Base-by-base conservation (phyloP, 2,888 invertebrate species). In the Hirtodrosophila histrioides region DNA sequence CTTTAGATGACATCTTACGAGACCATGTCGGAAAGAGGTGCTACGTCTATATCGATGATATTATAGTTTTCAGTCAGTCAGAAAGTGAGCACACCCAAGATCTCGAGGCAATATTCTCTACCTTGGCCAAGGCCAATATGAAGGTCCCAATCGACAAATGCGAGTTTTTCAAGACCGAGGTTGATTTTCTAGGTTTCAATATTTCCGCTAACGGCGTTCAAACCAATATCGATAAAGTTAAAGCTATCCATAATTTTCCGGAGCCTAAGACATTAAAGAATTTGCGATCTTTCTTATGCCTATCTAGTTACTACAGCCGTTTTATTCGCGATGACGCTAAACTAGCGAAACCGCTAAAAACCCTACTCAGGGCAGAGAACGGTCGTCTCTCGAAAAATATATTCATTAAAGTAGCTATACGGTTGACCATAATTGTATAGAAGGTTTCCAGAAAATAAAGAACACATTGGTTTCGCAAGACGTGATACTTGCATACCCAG, bases 111-210 rank as follows among this genome's bases (percentile, higher is more conserved):
- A 41, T 73, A 4, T 69, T 69, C 31, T 17, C 48, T 9, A 62
- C 46, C 3, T n/a, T 48, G 6, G n/a, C 40, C 4, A 12, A 40
- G 6, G 49, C 60, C 4, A 54, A 67, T 23, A 48, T 69, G 40
- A 60, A 62, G 36, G 41, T 65, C 8, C 62, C 62, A 51, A 31
- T 64, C 3, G 57, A 68, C 24, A 70, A 74, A 43, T 58, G 69
- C 11, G 58, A 56, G 17, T 65, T 71, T n/a, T 54, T 64, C 8
- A 63, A 57, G 37, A 29, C 5, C 9, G 43, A 70, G 50, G 55
- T 60, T 9, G 53, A 65, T 35, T 66, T 69, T 23, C 23, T 60
- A 24, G 73, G 66, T 0, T 75, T 72, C 24, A 48, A 64, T 3
- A 56, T 78, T 7, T 61, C 63, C 2, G 12, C 17, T 9, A 41